phyloP scores from a whole-genome alignment of 2,797 vertebrate species.

The Eleutherodactylus coqui region DNA sequence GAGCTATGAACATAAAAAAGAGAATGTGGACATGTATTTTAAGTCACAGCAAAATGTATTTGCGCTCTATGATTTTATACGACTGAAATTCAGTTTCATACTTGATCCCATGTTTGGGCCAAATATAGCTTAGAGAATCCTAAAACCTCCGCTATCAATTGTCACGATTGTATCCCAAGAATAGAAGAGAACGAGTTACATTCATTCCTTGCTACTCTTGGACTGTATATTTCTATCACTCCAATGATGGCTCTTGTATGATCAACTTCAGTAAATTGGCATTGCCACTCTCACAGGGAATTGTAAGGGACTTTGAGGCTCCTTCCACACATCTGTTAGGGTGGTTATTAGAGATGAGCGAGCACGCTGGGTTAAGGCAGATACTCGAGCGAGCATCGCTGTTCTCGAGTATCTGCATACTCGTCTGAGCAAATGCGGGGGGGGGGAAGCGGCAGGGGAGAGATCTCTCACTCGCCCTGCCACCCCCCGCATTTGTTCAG shows the following conservation, averaged over 20 bases:
- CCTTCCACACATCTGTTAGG: background rate
- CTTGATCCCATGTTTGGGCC: constrained; percentile 7
- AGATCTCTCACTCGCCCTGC: too few species aligned
- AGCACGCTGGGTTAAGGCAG: too few species aligned
- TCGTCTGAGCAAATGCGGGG: too few species aligned
- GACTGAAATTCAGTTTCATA: constrained; percentile 27
- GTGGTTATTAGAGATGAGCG: too few species aligned
- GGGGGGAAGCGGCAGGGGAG: too few species aligned
- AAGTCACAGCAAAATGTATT: background rate
- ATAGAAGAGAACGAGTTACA: constrained; percentile 47
- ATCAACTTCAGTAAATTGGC: background rate
- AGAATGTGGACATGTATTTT: background rate
- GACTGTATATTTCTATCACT: constrained; percentile 16
- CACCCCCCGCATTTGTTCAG: too few species aligned
- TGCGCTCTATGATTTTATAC: constrained; percentile 4
- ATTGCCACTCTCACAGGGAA: background rate
- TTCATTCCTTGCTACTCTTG: constrained; percentile 27
- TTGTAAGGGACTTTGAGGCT: background rate
- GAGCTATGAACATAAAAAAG: background rate
- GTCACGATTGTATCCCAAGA: constrained; percentile 31
- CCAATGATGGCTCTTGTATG: background rate
- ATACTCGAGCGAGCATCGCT: too few species aligned
- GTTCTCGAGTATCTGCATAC: too few species aligned
- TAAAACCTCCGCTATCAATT: constrained; percentile 50
- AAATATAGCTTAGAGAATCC: constrained; percentile 35